phyloP scores from a whole-genome alignment of 2,797 vertebrate genomes.

The Tauraco hartlaubi region DNA sequence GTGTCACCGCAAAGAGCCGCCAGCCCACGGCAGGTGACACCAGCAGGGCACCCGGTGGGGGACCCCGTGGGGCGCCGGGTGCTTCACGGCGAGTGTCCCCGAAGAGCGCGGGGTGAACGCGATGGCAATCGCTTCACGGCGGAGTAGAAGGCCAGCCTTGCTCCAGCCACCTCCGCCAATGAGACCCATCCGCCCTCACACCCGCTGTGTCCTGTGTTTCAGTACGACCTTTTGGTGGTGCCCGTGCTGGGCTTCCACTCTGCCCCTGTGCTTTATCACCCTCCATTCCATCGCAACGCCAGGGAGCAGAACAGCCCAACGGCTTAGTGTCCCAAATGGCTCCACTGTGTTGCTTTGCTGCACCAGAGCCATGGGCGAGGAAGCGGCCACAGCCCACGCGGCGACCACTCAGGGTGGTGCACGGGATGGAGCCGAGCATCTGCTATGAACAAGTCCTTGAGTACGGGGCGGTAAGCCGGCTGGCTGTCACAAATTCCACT shows the following conservation, averaged over 20 bases:
- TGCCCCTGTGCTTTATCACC: rapidly evolving
- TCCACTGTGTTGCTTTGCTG: not conserved
- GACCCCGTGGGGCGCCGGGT: rapidly evolving
- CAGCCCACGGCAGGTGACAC: not conserved
- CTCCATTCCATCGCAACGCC: not conserved
- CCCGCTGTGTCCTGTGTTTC: not conserved
- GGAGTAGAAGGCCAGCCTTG: not conserved
- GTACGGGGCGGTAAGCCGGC: not conserved
- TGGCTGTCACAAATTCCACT: conserved; percentile 16
- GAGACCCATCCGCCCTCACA: not conserved
- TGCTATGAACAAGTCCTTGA: not conserved
- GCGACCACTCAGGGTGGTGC: rapidly evolving
- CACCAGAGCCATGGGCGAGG: rapidly evolving
- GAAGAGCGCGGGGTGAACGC: rapidly evolving
- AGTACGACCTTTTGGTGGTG: not conserved
- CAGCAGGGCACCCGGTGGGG: rapidly evolving
- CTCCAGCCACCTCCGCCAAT: not conserved
- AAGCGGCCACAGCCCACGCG: rapidly evolving
- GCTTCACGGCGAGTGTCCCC: not conserved
- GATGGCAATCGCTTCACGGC: rapidly evolving
- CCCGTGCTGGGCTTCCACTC: not conserved
- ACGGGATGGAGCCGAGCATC: not conserved
- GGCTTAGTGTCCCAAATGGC: not conserved
- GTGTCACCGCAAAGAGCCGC: not conserved
- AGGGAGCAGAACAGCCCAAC: not conserved